Evolutionary conservation across 2,888 invertebrate genomes (phyloP), one percentile per base, ranked within the genome.

Genomic region (Chymomyza amoena): DNA sequence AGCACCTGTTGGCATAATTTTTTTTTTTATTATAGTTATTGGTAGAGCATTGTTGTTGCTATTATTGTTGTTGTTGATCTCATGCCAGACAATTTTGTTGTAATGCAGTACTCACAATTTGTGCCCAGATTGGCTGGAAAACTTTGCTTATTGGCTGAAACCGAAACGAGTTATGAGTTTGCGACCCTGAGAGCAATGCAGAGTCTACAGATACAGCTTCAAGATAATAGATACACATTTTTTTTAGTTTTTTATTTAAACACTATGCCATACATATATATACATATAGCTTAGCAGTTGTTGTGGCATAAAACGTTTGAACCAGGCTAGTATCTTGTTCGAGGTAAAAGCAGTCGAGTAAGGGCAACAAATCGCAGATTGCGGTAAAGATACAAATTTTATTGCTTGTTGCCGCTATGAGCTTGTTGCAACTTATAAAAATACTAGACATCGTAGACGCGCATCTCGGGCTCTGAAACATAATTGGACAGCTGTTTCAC

Each of bases 1-100:
- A 83, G 83, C 83, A 83, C 83, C 83, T 83, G 83, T 74, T 83
- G 86, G 84, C 84, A 84, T 81, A 56, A 71, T 78, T 86, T 84
- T 32, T 32, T 32, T 7, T 32, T 7, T 45, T 39, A 7, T 32
- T 39, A 39, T 10, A 39, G 39, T 13, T 13, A 45, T 39, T 5
- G 39, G 5, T 39, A 39, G 3, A 9, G 28, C 28, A 4, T 32
- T 32, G 32, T 4, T 32, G 3, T 3, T 39, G 10, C 4, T 5
- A 32, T 45, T 45, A 13, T 13, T 45, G 13, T 45, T 45, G 39
- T 7, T 45, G 39, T 45, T 45, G 39, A 45, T 15, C 39, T 45
- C 39, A 13, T 13, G 39, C 0, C 10, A 45, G 13, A 45, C 13
- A 2, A 45, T 13, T 45, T 45, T 45, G 39, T 13, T 13, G 1